Percentiles rank a stretch among this genome's conserved stretches.
Evolutionary conservation across 2,888 invertebrate genomes (phyloP).

Genomic region (Ecdyonurus torrentis): DNA sequence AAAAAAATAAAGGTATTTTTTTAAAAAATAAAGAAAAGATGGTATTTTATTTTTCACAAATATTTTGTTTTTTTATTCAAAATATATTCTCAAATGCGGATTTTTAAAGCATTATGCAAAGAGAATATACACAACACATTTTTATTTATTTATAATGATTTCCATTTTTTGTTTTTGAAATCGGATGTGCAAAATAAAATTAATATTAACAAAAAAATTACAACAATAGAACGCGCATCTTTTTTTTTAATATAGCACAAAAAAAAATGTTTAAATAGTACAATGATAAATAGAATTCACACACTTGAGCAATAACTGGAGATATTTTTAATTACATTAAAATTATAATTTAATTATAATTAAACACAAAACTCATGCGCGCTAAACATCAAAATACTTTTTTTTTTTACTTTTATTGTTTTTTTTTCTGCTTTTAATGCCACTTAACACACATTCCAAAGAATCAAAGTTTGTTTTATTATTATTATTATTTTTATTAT

Average conservation of each 20-base stretch:
- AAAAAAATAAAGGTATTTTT: no score
- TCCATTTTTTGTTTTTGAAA: background rate
- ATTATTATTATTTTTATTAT: background rate
- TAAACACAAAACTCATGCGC: background rate
- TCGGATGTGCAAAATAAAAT: background rate
- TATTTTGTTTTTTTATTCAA: constrained; percentile 9
- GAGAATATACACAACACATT: background rate
- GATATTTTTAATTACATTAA: background rate
- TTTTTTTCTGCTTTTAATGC: no score
- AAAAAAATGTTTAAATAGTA: background rate
- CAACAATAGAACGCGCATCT: background rate
- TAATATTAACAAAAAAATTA: background rate
- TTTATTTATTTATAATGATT: no score
- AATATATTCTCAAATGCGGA: constrained; percentile 10
- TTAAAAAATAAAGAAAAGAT: no score
- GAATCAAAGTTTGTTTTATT: no score
- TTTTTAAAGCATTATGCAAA: constrained; percentile 1
- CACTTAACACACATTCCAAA: no score
- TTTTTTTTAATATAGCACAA: no score
- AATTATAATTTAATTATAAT: background rate
- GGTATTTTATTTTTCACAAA: constrained; percentile 9
- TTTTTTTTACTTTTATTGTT: no score
- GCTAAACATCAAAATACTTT: no score
- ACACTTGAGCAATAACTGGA: constrained; percentile 2
- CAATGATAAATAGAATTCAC: background rate